Base-by-base conservation (phyloP, 2,113 vertebrate species). In the Tringa solitaria region DNA sequence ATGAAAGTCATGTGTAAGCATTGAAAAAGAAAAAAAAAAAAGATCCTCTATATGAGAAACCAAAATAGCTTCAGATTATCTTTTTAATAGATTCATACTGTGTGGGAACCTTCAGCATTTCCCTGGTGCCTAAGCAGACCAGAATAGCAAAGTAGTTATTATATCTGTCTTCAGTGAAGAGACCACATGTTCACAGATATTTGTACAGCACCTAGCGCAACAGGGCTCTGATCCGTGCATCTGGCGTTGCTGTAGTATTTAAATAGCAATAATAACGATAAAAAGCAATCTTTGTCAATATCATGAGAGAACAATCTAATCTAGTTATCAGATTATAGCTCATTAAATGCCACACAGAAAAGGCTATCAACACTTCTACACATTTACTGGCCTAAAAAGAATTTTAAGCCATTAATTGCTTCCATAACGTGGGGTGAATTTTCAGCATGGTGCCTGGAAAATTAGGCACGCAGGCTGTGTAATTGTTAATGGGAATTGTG, bases 41-140 rank as follows among this genome's bases (percentile, higher is more conserved):
- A 95, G 94, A 76, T 63, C 77, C 91, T 92, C 92, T 97, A 93
- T 97, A 92, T 96, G 87, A 97, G 89, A 93, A 97, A 97, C 96
- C 72, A 96, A 97, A 97, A 97, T 97, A 97, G 97, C 95, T 96
- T 96, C 96, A 97, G 96, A 97, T 97, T 97, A 96, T 97, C 96
- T 97, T 97, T 97, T 96, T 97, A 97, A 97, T 97, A 97, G 95
- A 97, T 97, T 97, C 97, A 97, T 97, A 97, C 96, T 96, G 95
- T 97, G 96, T 97, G 97, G 97, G 97, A 97, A 97, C 96, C 96
- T 97, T 97, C 95, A 97, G 95, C 96, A 97, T 97, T 97, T 96
- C 96, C 97, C 97, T 93, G 87, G 96, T 95, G 96, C 92, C 87
- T 96, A 96, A 96, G 95, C 97, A 96, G 96, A 97, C 89, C 95